phyloP scores from a whole-genome alignment of 2,113 vertebrate species.

The Amazona vittata region DNA sequence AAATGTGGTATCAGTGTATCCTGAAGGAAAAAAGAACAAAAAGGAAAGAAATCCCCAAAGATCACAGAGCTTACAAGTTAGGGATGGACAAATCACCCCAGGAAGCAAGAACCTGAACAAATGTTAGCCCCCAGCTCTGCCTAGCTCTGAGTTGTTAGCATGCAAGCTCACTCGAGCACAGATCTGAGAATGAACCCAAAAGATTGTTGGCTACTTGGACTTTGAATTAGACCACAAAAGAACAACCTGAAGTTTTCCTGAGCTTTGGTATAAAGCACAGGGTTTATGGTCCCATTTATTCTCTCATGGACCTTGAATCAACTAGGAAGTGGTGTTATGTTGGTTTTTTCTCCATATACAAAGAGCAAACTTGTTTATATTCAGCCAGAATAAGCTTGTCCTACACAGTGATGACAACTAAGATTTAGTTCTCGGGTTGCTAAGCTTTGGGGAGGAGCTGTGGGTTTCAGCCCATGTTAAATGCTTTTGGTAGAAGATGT shows the following conservation, averaged over 20 bases:
- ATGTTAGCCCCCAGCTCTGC: background rate
- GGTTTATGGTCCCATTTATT: background rate
- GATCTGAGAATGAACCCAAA: background rate
- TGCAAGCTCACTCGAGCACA: rapidly evolving
- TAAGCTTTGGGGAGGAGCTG: background rate
- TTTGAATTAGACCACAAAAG: background rate
- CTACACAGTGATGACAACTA: background rate
- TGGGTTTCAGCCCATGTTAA: background rate
- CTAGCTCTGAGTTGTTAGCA: background rate
- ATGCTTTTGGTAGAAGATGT: background rate
- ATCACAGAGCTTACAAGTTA: background rate
- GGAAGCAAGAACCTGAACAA: background rate
- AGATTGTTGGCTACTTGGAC: background rate
- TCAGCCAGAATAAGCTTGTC: background rate
- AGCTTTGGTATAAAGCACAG: background rate
- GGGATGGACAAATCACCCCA: background rate
- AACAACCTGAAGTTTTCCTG: background rate
- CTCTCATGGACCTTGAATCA: background rate
- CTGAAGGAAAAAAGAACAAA: background rate
- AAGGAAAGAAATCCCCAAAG: background rate
- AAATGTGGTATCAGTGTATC: background rate
- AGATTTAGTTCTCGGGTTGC: rapidly evolving
- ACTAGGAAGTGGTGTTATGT: background rate
- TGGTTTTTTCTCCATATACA: background rate
- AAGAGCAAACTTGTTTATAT: background rate